These are phyloP conservation scores for Syrmaticus mikado DNA, from an alignment of 2,113 vertebrate species.

Conservation along the genomic window DNA sequence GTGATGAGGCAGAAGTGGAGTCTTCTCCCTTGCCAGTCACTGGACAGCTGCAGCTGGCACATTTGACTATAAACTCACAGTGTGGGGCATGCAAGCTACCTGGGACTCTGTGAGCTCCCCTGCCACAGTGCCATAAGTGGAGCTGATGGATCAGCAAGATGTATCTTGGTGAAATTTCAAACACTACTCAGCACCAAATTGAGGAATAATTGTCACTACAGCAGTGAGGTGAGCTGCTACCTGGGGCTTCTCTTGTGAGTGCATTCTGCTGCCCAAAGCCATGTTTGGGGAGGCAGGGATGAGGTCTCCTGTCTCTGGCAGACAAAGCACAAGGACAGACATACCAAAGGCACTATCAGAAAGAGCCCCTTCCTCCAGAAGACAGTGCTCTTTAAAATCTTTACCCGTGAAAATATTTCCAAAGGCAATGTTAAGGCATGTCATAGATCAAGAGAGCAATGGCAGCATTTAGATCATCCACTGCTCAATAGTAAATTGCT, in stretches of 20 bases:
- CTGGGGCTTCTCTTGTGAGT: background rate
- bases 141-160: background rate
- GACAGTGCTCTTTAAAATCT: background rate
- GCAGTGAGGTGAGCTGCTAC: background rate
- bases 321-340: background rate
- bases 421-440: background rate
- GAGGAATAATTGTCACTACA: background rate
- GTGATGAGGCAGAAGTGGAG: background rate
- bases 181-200: background rate
- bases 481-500: background rate
- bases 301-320: background rate
- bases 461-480: background rate
- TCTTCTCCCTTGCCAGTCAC: background rate
- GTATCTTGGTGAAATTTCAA: background rate
- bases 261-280: background rate
- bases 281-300: background rate
- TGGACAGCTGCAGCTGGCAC: rapidly evolving
- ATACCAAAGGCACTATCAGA: background rate
- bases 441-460: background rate
- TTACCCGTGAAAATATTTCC: background rate
- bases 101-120: background rate
- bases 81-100: background rate
- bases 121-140: background rate
- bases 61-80: background rate
- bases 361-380: background rate